Evolutionary conservation across 2,113 vertebrate genomes (phyloP), one percentile per base, ranked within the genome.

Genomic region (Atrichornis clamosus): DNA sequence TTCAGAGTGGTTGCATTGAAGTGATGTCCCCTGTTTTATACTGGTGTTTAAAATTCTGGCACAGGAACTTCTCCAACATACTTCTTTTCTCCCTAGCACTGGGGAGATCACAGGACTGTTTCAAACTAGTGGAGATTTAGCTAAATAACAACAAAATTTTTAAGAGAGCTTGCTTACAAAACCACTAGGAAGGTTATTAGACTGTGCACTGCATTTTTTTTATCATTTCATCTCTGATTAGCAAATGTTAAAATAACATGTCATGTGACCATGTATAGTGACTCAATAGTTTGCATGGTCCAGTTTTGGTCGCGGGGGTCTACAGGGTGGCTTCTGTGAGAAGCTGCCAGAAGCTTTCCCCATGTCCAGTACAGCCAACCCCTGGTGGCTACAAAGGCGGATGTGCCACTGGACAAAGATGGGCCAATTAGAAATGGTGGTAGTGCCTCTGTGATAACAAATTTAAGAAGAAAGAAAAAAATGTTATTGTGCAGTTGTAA

Each of bases 241-340:
- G 7, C 16, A 87, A 42, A 39, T 49, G 32, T 55, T 53, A 74
- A 69, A 76, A 65, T 8, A 69, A 47, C 3, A 32, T 13, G 18
- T 9, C 9, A 13, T 18, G 3, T 52, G 22, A 23, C 17, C 13
- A 1, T 27, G 22, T 18, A 4, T 68, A 0, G 0, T n/a, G n/a
- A n/a, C n/a, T n/a, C n/a, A n/a, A n/a, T n/a, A 3, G 27, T 44
- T 52, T 52, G 22, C 7, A 23, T 23, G 37, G 33, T 16, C 6
- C 60, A 69, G 18, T 7, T 46, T 78, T 39, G 55, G 33, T 39
- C 39, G 27, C 0, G 1, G 39, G 12, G 3, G 6, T 6, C 23
- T 46, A 20, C 33, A 46, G 22, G 22, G 6, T 39, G 39, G 3
- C 39, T 69, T 46, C 46, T 78, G 46, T 33, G 18, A 62, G 46